A percentile compares a stretch with the other conserved stretches of the same genome.
phyloP scores from a whole-genome alignment of 2,888 invertebrate genomes.

The Anticlea derivata region DNA sequence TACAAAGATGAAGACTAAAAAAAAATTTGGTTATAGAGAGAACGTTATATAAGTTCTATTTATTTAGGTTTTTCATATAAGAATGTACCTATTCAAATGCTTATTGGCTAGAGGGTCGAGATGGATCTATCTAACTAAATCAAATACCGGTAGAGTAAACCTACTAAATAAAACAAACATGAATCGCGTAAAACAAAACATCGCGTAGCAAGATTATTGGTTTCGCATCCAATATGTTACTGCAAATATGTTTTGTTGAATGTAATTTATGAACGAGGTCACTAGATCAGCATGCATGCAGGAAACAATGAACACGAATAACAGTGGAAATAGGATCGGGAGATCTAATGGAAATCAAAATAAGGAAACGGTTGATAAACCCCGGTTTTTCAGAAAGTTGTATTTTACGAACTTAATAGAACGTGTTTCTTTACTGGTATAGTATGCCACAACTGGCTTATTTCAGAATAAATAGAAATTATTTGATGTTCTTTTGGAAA shows the following conservation, averaged over 20 bases:
- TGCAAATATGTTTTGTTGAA: constrained; percentile 39
- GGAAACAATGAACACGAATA: constrained; percentile 30
- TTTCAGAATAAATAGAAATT: no score
- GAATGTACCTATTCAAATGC: no score
- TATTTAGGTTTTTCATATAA: background rate
- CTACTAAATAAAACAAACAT: constrained; percentile 1
- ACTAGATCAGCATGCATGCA: constrained; percentile 32
- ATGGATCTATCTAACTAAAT: background rate
- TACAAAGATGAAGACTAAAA: no score
- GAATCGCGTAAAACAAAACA: constrained; percentile 14
- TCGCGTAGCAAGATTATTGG: constrained; percentile 32
- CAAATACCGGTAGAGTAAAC: background rate
- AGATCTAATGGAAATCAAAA: no score
- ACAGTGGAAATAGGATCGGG: constrained; percentile 4
- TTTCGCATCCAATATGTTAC: constrained; percentile 43
- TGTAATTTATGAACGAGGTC: constrained; percentile 44
- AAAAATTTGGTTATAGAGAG: no score
- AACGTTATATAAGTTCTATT: no score
- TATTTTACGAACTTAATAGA: no score
- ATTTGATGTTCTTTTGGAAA: no score
- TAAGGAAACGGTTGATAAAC: background rate
- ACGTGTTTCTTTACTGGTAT: no score
- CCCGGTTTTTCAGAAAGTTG: no score
- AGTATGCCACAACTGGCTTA: no score
- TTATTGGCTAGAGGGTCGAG: background rate